These are phyloP conservation scores for Rhinatrema bivittatum DNA, from an alignment of 2,797 vertebrate genomes.

Conservation along the genomic window DNA sequence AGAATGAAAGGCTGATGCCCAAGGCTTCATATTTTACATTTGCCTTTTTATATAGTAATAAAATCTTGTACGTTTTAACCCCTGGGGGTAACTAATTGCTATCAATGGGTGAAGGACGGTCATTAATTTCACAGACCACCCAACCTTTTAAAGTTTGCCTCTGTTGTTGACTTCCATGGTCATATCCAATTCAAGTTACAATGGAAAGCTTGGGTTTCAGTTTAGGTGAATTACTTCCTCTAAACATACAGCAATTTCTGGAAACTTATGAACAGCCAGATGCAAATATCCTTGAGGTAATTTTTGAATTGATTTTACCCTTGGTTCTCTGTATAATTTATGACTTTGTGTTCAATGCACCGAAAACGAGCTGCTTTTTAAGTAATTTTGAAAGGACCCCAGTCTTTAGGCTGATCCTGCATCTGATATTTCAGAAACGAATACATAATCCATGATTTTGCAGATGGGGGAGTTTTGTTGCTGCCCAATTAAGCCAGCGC, in stretches of 20 bases:
- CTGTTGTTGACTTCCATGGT: not conserved
- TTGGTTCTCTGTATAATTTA: slow-evolving; percentile 8
- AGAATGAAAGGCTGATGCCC: not conserved
- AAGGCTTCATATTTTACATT: slow-evolving; percentile 15
- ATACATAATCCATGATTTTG: too few relatives aligned
- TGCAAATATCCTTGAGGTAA: not conserved
- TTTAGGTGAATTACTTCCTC: not conserved
- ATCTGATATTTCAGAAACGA: slow-evolving; percentile 32
- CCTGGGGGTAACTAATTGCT: slow-evolving; percentile 19
- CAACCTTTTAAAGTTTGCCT: too few relatives aligned
- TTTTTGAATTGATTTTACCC: not conserved
- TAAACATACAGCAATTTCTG: not conserved
- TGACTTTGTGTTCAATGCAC: slow-evolving; percentile 3
- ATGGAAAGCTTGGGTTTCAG: slow-evolving; percentile 8
- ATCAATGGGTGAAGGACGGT: not conserved
- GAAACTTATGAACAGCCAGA: not conserved
- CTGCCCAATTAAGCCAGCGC: slow-evolving; percentile 37
- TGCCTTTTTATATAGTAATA: not conserved
- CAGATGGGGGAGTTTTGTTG: too few relatives aligned
- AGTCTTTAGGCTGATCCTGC: slow-evolving; percentile 28
- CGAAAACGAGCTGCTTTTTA: slow-evolving; percentile 12
- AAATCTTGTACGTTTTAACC: not conserved
- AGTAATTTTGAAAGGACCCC: not conserved
- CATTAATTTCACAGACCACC: slow-evolving; percentile 13
- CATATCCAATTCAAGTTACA: slow-evolving; percentile 14